Evolutionary conservation across 2,113 vertebrate genomes (phyloP).

Genomic region (Oncorhynchus gorbuscha): DNA sequence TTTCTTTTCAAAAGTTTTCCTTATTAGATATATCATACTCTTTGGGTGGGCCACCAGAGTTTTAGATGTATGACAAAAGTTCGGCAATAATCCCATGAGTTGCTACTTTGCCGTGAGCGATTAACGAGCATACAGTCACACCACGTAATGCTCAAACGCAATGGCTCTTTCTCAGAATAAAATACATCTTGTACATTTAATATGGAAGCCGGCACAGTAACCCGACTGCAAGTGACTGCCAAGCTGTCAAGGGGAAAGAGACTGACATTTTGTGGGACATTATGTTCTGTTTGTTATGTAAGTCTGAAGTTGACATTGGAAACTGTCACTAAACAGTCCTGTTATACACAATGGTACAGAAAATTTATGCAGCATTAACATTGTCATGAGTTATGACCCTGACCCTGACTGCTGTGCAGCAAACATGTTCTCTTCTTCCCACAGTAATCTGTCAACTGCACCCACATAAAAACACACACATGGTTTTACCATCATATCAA

Average conservation of each 20-base stretch:
- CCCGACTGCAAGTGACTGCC: background rate
- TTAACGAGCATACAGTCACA: conserved; percentile 41
- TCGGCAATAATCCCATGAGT: conserved; percentile 23
- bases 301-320: conserved; percentile 1
- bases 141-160: background rate
- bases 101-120: conserved; percentile 33
- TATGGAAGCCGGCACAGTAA: background rate
- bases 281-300: background rate
- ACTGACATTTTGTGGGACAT: no score
- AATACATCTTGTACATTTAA: background rate
- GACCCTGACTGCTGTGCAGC: no score
- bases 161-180: background rate
- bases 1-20: conserved; percentile 21
- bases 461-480: no score
- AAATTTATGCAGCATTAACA: background rate
- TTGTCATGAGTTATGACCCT: no score
- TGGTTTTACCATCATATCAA: no score
- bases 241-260: background rate
- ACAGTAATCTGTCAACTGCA: no score
- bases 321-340: background rate
- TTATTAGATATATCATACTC: conserved; percentile 13
- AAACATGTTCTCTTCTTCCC: no score
- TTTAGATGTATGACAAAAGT: conserved; percentile 11
- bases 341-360: background rate
- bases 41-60: conserved; percentile 2